phyloP scores from a whole-genome alignment of 2,888 invertebrate species.

The Sphaeridia pumilis region DNA sequence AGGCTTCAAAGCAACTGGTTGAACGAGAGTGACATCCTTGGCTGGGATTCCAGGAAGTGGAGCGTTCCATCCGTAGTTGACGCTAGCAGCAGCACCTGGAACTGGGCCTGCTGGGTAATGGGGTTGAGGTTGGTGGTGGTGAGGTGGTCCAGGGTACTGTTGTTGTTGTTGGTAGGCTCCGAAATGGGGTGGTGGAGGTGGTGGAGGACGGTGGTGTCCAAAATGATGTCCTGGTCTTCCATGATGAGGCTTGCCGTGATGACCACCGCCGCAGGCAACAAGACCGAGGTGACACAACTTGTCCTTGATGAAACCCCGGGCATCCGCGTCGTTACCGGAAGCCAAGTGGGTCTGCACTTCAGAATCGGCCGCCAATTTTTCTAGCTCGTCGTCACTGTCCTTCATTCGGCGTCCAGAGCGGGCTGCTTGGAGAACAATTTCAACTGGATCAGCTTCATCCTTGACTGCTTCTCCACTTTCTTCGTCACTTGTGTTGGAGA shows the following conservation, averaged over 20 bases:
- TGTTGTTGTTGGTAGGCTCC: background rate
- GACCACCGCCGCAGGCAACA: conserved; percentile 20
- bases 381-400: conserved; percentile 12
- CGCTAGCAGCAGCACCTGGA: background rate
- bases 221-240: background rate
- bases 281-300: conserved; percentile 70
- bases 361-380: conserved; percentile 15
- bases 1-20: conserved; percentile 72
- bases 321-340: conserved; percentile 50
- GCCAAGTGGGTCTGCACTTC: conserved; percentile 13
- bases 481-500: conserved; percentile 7
- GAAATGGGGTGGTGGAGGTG: background rate
- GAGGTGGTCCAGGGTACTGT: background rate
- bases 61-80: conserved; percentile 3
- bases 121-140: background rate
- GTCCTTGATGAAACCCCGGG: conserved; percentile 68
- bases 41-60: conserved; percentile 43
- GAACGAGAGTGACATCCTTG: conserved; percentile 71
- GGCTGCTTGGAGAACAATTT: conserved; percentile 18
- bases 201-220: background rate
- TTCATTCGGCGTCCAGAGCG: conserved; percentile 18
- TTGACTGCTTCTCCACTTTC: background rate
- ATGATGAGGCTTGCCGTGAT: conserved; percentile 4
- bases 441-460: conserved; percentile 12
- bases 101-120: background rate